phyloP scores from a whole-genome alignment of 1,140 invertebrate species.

The Drosophila eugracilis region DNA sequence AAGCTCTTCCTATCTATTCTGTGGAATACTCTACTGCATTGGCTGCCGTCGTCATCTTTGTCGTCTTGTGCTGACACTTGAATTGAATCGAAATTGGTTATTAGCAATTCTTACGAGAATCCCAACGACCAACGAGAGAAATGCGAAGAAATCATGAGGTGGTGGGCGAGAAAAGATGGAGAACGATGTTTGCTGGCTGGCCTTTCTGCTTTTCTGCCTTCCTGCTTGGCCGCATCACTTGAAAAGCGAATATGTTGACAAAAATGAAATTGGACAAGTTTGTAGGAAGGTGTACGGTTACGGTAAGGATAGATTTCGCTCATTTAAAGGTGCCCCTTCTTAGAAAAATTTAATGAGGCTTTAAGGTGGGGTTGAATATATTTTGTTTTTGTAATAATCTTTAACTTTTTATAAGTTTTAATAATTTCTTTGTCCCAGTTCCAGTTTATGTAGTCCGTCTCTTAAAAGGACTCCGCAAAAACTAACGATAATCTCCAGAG shows the following conservation, averaged over 20 bases:
- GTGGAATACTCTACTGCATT: conserved; percentile 27
- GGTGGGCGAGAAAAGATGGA: conserved; percentile 17
- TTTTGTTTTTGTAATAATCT: neutral
- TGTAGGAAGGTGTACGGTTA: neutral
- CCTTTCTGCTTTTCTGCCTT: conserved; percentile 23
- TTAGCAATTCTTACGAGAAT: conserved; percentile 78
- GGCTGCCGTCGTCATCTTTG: conserved; percentile 62
- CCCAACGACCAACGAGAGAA: conserved; percentile 30
- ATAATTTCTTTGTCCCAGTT: too few species aligned
- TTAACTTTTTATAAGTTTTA: too few species aligned
- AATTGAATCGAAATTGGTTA: conserved; percentile 84
- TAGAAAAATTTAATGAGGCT: neutral
- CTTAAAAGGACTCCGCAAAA: too few species aligned
- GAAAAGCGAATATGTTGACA: conserved; percentile 66
- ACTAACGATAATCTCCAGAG: neutral
- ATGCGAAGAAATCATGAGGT: conserved; percentile 6
- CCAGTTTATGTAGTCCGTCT: too few species aligned
- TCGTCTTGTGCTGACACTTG: conserved; percentile 82
- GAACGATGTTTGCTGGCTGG: conserved; percentile 11
- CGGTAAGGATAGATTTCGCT: neutral
- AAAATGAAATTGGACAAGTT: conserved; percentile 55
- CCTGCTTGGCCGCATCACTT: conserved; percentile 50
- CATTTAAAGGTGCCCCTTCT: conserved; percentile 1
- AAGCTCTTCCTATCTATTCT: conserved; percentile 14
- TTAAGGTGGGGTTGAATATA: too few species aligned